A percentile compares a stretch with the other conserved stretches of the same genome.
phyloP scores from a whole-genome alignment of 1,140 invertebrate species.

The Whitmania pigra region DNA sequence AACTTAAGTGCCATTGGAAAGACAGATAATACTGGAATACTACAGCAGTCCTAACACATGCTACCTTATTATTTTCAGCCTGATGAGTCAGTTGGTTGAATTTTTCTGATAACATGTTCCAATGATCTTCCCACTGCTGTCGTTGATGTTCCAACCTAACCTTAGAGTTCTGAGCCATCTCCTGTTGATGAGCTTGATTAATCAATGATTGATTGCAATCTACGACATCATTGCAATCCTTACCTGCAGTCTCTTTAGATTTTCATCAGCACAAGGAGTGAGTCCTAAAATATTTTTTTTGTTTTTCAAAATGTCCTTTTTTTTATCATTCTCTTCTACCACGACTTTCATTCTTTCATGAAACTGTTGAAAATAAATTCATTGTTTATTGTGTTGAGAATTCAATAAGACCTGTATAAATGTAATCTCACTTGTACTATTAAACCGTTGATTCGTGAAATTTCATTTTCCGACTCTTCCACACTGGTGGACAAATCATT shows the following conservation, averaged over 20 bases:
- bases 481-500: constrained; percentile 29
- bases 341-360: too few species aligned
- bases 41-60: too few species aligned
- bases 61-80: constrained; percentile 47
- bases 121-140: constrained; percentile 57
- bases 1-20: too few species aligned
- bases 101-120: constrained; percentile 52
- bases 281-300: constrained; percentile 53
- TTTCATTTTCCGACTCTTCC: constrained; percentile 28
- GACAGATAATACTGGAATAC: too few species aligned
- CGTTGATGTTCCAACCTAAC: constrained; percentile 52
- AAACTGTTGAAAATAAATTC: too few species aligned
- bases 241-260: constrained; percentile 49
- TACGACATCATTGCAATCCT: not conserved
- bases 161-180: constrained; percentile 49
- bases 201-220: too few species aligned
- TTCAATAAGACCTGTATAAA: too few species aligned
- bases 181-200: constrained; percentile 32
- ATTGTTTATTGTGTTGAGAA: too few species aligned
- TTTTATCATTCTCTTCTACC: constrained; percentile 10
- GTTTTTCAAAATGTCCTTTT: constrained; percentile 38
- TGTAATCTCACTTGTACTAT: too few species aligned
- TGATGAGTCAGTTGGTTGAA: constrained; percentile 50
- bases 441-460: too few species aligned
- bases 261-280: constrained; percentile 51